A percentile compares a stretch with the other conserved stretches of the same genome.
Evolutionary conservation across 2,113 vertebrate species (phyloP).

Genomic region (Spea bombifrons): DNA sequence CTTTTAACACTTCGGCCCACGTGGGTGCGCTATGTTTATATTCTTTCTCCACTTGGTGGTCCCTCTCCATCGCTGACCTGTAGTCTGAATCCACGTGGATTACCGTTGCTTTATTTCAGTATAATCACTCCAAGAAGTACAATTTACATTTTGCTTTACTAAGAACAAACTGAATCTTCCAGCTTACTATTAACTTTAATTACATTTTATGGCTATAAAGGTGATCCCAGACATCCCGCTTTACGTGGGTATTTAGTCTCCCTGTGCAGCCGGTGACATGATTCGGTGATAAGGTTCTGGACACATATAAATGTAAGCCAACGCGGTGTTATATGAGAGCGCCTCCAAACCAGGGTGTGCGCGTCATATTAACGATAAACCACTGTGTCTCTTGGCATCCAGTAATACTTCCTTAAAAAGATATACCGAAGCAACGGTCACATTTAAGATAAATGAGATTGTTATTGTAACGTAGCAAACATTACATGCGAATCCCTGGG

Average conservation of each 20-base stretch:
- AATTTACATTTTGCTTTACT: no score
- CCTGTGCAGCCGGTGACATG: not conserved
- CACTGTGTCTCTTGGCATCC: not conserved
- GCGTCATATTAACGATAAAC: constrained; percentile 14
- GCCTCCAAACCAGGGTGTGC: not conserved
- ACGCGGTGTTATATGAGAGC: not conserved
- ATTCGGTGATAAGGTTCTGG: constrained; percentile 12
- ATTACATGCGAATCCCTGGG: not conserved
- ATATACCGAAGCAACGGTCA: not conserved
- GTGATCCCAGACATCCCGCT: not conserved
- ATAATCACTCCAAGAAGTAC: no score
- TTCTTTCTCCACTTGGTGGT: no score
- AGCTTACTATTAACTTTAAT: not conserved
- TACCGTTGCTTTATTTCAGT: no score
- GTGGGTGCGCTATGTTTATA: no score
- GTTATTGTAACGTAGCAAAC: not conserved
- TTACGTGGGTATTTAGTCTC: not conserved
- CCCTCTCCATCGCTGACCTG: no score
- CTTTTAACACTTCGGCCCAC: no score
- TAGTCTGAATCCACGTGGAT: no score
- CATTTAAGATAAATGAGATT: constrained; percentile 7
- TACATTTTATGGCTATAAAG: not conserved
- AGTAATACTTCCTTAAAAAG: not conserved
- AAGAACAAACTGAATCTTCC: no score
- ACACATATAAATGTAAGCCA: not conserved